Evolutionary conservation across 2,888 invertebrate species (phyloP), one percentile per base, ranked within the genome.

Genomic region (Artemia sinica): DNA sequence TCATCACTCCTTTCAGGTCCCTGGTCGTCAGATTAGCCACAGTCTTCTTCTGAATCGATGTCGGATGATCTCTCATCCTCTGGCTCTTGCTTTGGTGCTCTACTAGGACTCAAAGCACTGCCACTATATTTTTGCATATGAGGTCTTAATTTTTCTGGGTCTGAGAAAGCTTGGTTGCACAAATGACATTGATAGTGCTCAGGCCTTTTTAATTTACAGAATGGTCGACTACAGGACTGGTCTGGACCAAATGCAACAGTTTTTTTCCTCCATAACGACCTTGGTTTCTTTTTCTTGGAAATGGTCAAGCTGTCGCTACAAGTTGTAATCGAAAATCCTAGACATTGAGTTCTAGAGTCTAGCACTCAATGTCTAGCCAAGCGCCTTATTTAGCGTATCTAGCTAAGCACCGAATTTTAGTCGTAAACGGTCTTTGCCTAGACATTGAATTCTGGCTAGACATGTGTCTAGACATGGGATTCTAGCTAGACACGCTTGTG

Each of bases 81-180:
- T 66, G 66, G 8, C 8, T 68, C 68, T 28, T 28, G 28, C 18
- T 65, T 67, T 12, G 28, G 18, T n/a, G 51, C 65, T 49, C 50
- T 58, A 4, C 28, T 74, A 71, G 75, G 74, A 71, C 81, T 79
- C 52, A 84, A 78, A 10, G 82, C 82, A 13, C 83, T 82, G 69
- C 82, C 81, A 73, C 82, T 84, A 76, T 88, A 88, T 75, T 87
- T 87, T 14, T 84, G 82, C 51, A 87, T 82, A 77, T 88, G 88
- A 0, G 84, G 82, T 49, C 85, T 81, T 66, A 88, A 78, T 69
- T 85, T 81, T 70, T 85, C 84, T 68, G 85, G 77, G 74, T 87
- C 86, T n/a, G 86, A 85, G 76, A 86, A 87, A 0, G 86, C 86
- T 80, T 88, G 88, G 77, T 87, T 87, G 78, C 89, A 89, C 67